Evolutionary conservation across 2,797 vertebrate species (phyloP).

Genomic region (Hoplostethus atlanticus): DNA sequence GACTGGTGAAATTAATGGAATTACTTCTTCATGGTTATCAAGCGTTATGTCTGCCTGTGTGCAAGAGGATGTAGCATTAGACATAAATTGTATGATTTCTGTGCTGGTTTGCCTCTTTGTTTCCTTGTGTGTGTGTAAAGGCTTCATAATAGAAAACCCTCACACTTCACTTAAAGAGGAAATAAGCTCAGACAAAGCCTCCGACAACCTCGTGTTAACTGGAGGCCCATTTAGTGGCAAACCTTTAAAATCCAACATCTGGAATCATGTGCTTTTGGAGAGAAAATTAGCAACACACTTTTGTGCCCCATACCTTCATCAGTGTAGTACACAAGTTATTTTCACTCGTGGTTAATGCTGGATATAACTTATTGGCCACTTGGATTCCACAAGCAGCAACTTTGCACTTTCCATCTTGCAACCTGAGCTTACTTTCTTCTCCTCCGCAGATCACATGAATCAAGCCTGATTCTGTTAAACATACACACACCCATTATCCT

Average conservation of each 20-base stretch:
- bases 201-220: not conserved
- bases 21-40: not conserved
- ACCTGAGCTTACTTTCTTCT: constrained; percentile 19
- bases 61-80: too few relatives aligned
- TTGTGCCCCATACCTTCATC: constrained; percentile 4
- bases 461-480: constrained; percentile 1
- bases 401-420: constrained; percentile 41
- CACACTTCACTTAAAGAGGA: not conserved
- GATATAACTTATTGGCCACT: not conserved
- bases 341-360: constrained; percentile 7
- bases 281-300: not conserved
- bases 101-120: not conserved
- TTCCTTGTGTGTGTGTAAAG: not conserved
- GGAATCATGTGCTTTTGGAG: not conserved
- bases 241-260: not conserved
- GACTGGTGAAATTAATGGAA: not conserved
- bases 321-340: not conserved
- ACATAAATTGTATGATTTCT: not conserved
- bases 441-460: not conserved
- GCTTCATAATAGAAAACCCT: not conserved
- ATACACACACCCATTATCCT: not conserved
- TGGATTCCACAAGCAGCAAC: constrained; percentile 4
- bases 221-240: not conserved
- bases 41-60: too few relatives aligned
- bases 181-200: not conserved